Conservation (phyloP, 2,113 vertebrate species). For the Lanius ludovicianus region DNA sequence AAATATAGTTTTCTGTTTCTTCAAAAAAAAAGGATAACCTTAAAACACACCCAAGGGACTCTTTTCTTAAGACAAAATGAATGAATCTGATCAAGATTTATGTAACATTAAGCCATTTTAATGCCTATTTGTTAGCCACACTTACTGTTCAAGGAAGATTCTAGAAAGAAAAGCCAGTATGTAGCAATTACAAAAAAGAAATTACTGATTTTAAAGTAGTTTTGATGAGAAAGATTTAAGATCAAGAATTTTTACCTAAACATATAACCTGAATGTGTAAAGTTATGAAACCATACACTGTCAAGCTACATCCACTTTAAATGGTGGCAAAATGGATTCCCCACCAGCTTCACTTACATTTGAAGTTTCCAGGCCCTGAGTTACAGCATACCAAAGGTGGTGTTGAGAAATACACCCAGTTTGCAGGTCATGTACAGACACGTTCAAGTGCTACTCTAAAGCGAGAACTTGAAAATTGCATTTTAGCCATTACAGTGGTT, state of each 20-base stretch:
- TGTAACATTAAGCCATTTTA: conserved; percentile 60
- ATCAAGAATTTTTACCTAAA: neutral
- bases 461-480: neutral
- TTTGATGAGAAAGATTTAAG: neutral
- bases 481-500: neutral
- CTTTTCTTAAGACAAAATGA: conserved; percentile 42
- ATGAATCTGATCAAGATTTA: conserved; percentile 34
- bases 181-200: neutral
- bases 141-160: neutral
- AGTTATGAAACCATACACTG: neutral
- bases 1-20: conserved; percentile 78
- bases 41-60: neutral
- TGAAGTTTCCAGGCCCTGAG: neutral
- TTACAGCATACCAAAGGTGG: neutral
- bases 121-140: conserved; percentile 42
- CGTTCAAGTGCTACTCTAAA: neutral
- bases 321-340: neutral
- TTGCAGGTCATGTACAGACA: neutral
- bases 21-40: conserved; percentile 56
- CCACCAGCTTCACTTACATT: neutral
- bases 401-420: neutral
- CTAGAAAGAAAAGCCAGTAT: neutral
- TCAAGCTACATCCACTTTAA: neutral
- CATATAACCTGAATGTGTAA: neutral
- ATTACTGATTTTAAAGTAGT: neutral